Base-by-base conservation (phyloP, 1,140 invertebrate genomes). In the Trichonephila clavipes region DNA sequence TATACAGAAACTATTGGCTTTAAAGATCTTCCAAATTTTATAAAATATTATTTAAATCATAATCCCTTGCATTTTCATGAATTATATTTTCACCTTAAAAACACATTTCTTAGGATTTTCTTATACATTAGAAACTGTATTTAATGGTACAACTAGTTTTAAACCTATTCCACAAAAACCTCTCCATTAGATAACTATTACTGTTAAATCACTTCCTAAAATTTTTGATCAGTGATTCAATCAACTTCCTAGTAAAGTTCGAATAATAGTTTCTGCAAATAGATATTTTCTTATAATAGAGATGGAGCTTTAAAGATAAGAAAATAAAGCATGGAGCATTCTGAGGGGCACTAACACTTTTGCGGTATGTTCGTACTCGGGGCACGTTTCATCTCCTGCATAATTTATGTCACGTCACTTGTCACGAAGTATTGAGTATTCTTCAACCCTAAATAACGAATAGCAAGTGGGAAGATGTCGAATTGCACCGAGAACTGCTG, bases 331-430 rank as follows among this genome's bases (percentile, higher is more conserved):
- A 77, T 18, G 34, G 14, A 1, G 7, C 72, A 59, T 58, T 83
- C 21, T 44, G 8, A 83, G 14, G 24, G 34, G 51, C 21, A n/a
- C 82, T n/a, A 77, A 77, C 72, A 77, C 72, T 77, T 77, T 77
- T 40, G 14, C 3, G n/a, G 62, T 21, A 28, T 16, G 5, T 62
- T 19, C 34, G 59, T 4, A 82, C 58, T 90, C 89, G 1, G 44
- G 51, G 72, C 89, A 90, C 89, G 89, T 90, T n/a, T 58, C 21
- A 82, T 34, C 16, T 69, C 16, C 59, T 90, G 89, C 89, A 90
- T 90, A 90, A 90, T 90, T 90, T 90, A 90, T 90, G 89, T 81
- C 89, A 61, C 89, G 89, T 90, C 89, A 90, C 89, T 81, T 82
- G 89, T 90, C 89, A 81, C 69, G n/a, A 34, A 44, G 89, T 40